A percentile compares a stretch with the other conserved stretches of the same genome.
These are phyloP conservation scores for Lasioglossum villosulum DNA, from an alignment of 2,888 invertebrate genomes.

Conservation along the genomic window DNA sequence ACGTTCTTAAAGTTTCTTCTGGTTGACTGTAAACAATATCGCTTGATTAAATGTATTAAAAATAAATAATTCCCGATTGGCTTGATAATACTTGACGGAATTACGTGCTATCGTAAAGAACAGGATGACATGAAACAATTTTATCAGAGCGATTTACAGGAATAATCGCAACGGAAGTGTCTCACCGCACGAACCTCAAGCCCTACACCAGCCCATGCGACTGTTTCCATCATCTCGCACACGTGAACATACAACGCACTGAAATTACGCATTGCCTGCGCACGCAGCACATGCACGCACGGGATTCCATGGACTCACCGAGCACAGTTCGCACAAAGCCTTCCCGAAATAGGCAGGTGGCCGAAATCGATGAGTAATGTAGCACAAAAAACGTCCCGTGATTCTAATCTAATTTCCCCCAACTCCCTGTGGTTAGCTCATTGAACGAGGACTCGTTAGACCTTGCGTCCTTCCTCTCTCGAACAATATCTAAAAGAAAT, in stretches of 20 bases:
- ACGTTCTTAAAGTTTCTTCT: no score
- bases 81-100: no score
- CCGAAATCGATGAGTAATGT: neutral
- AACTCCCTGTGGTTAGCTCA: neutral
- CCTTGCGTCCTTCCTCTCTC: neutral
- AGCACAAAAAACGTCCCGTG: neutral
- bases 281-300: slow-evolving; percentile 9
- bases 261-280: neutral
- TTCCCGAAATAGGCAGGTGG: neutral
- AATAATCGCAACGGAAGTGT: neutral
- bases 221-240: neutral
- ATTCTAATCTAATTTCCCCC: neutral
- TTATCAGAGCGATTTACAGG: neutral
- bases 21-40: no score
- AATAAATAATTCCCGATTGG: no score
- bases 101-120: neutral
- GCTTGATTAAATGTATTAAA: no score
- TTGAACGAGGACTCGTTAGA: neutral
- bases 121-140: neutral
- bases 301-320: neutral
- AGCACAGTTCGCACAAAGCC: neutral
- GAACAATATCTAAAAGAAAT: neutral
- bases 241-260: neutral
- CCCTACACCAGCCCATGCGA: no score
- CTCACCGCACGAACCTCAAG: neutral